Evolutionary conservation across 2,888 invertebrate genomes (phyloP).

Genomic region (Cosmia trapezina): DNA sequence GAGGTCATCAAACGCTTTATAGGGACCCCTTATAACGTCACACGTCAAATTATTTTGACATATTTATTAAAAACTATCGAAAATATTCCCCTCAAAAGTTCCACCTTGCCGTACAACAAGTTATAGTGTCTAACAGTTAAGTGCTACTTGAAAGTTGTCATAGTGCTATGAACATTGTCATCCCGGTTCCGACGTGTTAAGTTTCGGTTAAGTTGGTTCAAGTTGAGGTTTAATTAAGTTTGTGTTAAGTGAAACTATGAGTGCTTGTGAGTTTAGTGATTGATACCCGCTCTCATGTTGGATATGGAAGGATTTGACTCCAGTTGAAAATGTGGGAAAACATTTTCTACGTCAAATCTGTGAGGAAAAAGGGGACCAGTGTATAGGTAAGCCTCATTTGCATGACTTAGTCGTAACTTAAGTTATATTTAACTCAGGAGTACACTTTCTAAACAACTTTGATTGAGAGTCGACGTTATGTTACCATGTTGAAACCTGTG

Average conservation of each 20-base stretch:
- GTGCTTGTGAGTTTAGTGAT: slow-evolving; percentile 69
- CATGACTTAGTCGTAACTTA: slow-evolving; percentile 55
- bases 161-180: slow-evolving; percentile 64
- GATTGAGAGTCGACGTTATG: slow-evolving; percentile 48
- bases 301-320: slow-evolving; percentile 75
- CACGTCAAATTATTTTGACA: slow-evolving; percentile 75
- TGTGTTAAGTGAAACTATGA: slow-evolving; percentile 74
- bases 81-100: slow-evolving; percentile 43
- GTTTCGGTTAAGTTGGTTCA: slow-evolving; percentile 64
- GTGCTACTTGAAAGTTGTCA: slow-evolving; percentile 60
- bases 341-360: slow-evolving; percentile 86
- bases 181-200: slow-evolving; percentile 67
- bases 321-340: slow-evolving; percentile 83
- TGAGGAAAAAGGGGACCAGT: slow-evolving; percentile 85
- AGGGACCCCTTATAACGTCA: slow-evolving; percentile 70
- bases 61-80: slow-evolving; percentile 60
- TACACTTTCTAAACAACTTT: slow-evolving; percentile 62
- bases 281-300: slow-evolving; percentile 73
- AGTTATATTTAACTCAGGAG: slow-evolving; percentile 54
- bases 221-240: slow-evolving; percentile 65
- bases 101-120: slow-evolving; percentile 29
- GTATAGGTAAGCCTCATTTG: slow-evolving; percentile 77
- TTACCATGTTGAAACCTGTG: slow-evolving; percentile 46
- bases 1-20: slow-evolving; percentile 89
- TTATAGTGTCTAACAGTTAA: slow-evolving; percentile 56